Percentiles rank a stretch among this genome's conserved stretches.
These are phyloP conservation scores for Chloropsis cyanopogon DNA, from an alignment of 2,113 vertebrate genomes.

Conservation along the genomic window DNA sequence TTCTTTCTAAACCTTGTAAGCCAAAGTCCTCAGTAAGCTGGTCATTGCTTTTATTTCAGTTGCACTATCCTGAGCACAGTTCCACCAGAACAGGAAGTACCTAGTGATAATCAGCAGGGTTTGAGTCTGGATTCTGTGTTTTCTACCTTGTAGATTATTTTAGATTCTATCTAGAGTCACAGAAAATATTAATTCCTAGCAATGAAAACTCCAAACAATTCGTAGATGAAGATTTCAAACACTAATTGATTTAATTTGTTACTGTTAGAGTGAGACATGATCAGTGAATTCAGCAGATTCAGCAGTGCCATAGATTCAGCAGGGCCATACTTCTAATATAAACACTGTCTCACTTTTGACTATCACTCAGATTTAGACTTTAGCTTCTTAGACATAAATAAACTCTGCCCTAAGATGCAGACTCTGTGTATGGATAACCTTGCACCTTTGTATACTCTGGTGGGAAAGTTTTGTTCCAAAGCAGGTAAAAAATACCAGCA, in stretches of 20 bases:
- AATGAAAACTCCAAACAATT: not conserved
- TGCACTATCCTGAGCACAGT: not conserved
- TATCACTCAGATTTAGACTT: not conserved
- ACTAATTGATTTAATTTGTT: not conserved
- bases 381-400: not conserved
- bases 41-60: not conserved
- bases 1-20: not conserved
- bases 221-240: not conserved
- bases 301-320: not conserved
- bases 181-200: not conserved
- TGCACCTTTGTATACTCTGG: not conserved
- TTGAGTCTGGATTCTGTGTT: not conserved
- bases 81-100: not conserved
- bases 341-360: not conserved
- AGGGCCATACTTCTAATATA: not conserved
- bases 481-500: not conserved
- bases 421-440: not conserved
- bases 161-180: not conserved
- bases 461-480: not conserved
- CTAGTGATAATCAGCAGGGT: not conserved
- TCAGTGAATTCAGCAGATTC: not conserved
- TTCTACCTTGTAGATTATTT: not conserved
- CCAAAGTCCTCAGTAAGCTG: not conserved
- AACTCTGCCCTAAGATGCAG: not conserved
- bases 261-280: not conserved